Conservation (phyloP, 2,888 invertebrate genomes). For the Panzeria rudis region DNA sequence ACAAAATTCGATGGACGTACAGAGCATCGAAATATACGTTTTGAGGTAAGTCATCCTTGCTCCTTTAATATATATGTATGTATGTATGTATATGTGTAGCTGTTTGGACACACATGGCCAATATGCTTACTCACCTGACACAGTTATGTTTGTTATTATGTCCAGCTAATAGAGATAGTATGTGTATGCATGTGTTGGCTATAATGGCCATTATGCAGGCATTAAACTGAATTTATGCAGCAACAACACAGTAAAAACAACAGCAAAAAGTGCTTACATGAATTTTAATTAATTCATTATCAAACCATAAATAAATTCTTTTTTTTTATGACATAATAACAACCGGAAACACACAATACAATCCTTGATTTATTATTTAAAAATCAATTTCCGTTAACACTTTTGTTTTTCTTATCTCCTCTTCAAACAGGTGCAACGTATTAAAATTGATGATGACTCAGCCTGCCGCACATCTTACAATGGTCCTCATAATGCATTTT, state of each 20-base stretch:
- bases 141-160: slow-evolving; percentile 29
- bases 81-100: background rate
- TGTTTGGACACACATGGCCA: slow-evolving; percentile 31
- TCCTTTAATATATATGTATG: background rate
- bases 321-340: slow-evolving; percentile 32
- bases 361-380: slow-evolving; percentile 71
- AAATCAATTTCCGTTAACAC: slow-evolving; percentile 68
- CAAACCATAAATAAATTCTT: slow-evolving; percentile 62
- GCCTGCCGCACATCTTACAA: slow-evolving; percentile 87
- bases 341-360: slow-evolving; percentile 56
- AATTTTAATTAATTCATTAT: slow-evolving; percentile 70
- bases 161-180: slow-evolving; percentile 21
- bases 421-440: slow-evolving; percentile 81
- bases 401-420: slow-evolving; percentile 35
- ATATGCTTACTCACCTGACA: slow-evolving; percentile 33
- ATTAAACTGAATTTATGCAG: slow-evolving; percentile 53
- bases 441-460: slow-evolving; percentile 96
- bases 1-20: slow-evolving; percentile 96
- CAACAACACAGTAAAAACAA: slow-evolving; percentile 17
- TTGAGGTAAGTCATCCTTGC: slow-evolving; percentile 88
- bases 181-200: slow-evolving; percentile 11
- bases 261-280: slow-evolving; percentile 65
- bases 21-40: slow-evolving; percentile 96
- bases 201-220: slow-evolving; percentile 59
- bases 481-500: slow-evolving; percentile 93